Conservation (phyloP, 2,888 invertebrate species). For the Hoplodrina ambigua region DNA sequence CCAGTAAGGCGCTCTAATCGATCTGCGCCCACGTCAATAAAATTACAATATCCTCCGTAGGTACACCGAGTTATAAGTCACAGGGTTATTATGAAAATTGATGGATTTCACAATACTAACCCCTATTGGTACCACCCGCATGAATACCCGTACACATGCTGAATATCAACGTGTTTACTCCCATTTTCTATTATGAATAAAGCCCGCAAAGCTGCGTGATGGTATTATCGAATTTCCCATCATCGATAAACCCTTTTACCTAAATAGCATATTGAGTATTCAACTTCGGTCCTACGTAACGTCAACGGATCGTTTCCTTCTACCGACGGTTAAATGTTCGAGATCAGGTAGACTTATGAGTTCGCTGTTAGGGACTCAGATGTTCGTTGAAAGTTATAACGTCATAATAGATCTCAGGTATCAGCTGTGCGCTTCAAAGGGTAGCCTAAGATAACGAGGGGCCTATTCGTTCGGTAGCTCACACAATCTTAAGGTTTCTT, state of each 20-base stretch:
- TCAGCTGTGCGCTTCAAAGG: conserved; percentile 63
- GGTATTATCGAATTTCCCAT: conserved; percentile 79
- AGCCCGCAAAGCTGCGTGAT: conserved; percentile 72
- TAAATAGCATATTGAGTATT: conserved; percentile 83
- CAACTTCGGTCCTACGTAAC: conserved; percentile 73
- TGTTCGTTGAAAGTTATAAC: conserved; percentile 71
- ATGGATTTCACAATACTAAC: conserved; percentile 52
- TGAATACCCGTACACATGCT: conserved; percentile 56
- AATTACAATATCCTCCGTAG: conserved; percentile 25
- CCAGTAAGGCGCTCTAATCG: conserved; percentile 28
- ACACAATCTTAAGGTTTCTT: conserved; percentile 25
- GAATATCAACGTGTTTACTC: conserved; percentile 69
- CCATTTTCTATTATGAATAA: conserved; percentile 75
- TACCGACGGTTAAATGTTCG: conserved; percentile 41
- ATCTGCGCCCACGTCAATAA: conserved; percentile 31
- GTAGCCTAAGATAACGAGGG: conserved; percentile 66
- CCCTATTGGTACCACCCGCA: conserved; percentile 24
- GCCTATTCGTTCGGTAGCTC: conserved; percentile 58
- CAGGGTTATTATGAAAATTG: conserved; percentile 50
- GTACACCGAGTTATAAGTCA: conserved; percentile 28
- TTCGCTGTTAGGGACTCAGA: conserved; percentile 63
- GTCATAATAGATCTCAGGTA: conserved; percentile 70
- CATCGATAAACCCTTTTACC: conserved; percentile 85
- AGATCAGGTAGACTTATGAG: conserved; percentile 67
- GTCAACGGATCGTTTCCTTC: conserved; percentile 62